Conservation (phyloP, 2,797 vertebrate genomes). For the Emydoidea blandingii region DNA sequence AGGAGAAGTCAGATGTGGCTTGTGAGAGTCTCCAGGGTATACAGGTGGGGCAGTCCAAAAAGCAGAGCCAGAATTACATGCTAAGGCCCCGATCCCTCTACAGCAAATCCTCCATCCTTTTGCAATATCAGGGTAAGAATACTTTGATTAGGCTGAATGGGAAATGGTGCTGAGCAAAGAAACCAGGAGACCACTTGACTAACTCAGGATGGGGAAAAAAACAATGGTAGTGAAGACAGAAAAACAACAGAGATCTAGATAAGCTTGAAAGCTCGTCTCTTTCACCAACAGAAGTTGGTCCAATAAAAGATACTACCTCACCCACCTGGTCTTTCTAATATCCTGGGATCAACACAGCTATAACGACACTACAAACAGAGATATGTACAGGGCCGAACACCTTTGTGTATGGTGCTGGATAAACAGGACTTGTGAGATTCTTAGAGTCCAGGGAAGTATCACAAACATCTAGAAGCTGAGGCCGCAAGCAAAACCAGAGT, state of each 20-base stretch:
- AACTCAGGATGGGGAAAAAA: neutral
- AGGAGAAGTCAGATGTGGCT: neutral
- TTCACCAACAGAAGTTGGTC: neutral
- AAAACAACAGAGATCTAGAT: neutral
- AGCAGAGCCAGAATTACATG: neutral
- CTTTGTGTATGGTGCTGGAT: neutral
- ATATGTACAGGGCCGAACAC: slow-evolving; percentile 12
- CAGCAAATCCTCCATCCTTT: neutral
- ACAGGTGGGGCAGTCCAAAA: fast-evolving
- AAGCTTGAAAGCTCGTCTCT: neutral
- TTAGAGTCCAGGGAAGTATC: slow-evolving; percentile 57
- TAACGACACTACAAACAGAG: too few species aligned
- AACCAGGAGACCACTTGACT: neutral
- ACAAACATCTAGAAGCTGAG: slow-evolving; percentile 43
- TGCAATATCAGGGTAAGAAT: neutral
- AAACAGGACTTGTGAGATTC: slow-evolving; percentile 52
- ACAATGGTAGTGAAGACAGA: slow-evolving; percentile 17
- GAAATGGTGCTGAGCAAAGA: neutral
- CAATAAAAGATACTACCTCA: neutral
- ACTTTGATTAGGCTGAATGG: fast-evolving
- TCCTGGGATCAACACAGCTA: neutral
- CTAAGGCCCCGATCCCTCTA: neutral
- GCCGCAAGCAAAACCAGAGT: slow-evolving; percentile 27
- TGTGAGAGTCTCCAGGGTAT: neutral
- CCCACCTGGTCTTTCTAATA: neutral